Conservation (phyloP, 2,888 invertebrate species). For the Rhagophthalmus giganteus region DNA sequence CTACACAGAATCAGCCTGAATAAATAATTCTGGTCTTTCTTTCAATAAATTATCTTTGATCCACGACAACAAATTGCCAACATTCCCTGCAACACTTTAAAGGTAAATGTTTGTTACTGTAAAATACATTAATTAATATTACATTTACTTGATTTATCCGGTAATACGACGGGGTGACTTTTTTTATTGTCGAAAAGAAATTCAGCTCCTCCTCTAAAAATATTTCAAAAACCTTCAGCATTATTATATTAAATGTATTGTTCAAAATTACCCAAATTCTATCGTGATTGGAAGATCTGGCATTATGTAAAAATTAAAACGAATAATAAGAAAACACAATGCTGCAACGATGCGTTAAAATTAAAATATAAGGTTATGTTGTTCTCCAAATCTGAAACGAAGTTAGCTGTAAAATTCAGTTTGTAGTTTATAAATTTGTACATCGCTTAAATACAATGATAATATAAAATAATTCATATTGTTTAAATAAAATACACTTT, state of each 20-base stretch:
- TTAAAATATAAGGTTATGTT: not conserved
- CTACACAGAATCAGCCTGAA: slow-evolving; percentile 56
- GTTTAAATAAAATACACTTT: too few relatives aligned
- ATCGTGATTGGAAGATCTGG: slow-evolving; percentile 41
- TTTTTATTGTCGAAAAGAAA: slow-evolving; percentile 85
- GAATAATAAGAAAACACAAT: not conserved
- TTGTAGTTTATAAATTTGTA: too few relatives aligned
- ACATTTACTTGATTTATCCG: slow-evolving; percentile 60
- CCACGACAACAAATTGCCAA: slow-evolving; percentile 77
- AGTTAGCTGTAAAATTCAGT: too few relatives aligned
- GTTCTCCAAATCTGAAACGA: not conserved
- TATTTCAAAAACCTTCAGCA: slow-evolving; percentile 11
- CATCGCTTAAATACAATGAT: too few relatives aligned
- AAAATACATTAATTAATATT: slow-evolving; percentile 40
- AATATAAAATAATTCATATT: too few relatives aligned
- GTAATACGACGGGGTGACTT: slow-evolving; percentile 67
- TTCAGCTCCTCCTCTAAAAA: slow-evolving; percentile 91
- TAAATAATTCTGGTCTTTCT: slow-evolving; percentile 77
- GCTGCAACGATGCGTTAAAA: not conserved
- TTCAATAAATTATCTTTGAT: slow-evolving; percentile 80
- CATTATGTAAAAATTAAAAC: slow-evolving; percentile 26
- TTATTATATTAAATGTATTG: slow-evolving; percentile 14
- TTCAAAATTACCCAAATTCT: slow-evolving; percentile 45
- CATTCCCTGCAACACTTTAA: slow-evolving; percentile 61
- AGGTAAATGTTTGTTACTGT: too few relatives aligned